A percentile compares a stretch with the other conserved stretches of the same genome.
These are phyloP conservation scores for Centrocercus urophasianus DNA, from an alignment of 2,113 vertebrate species.

Conservation along the genomic window DNA sequence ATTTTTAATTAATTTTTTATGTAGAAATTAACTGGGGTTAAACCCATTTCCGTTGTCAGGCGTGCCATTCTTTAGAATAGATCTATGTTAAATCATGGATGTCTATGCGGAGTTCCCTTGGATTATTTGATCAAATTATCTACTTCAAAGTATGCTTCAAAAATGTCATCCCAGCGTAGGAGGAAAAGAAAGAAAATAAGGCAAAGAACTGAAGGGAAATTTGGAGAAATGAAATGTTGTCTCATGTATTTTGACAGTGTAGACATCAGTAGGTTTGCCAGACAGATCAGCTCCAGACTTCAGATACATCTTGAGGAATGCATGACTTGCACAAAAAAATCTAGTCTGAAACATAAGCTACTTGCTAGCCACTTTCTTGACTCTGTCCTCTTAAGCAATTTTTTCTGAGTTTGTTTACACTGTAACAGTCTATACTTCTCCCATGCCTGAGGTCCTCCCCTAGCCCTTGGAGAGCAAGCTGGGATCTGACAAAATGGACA, in stretches of 20 bases:
- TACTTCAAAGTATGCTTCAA: constrained; percentile 66
- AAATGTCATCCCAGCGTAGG: constrained; percentile 72
- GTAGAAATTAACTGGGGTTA: constrained; percentile 34
- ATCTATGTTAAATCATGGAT: constrained; percentile 43
- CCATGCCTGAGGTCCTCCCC: background rate
- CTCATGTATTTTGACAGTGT: constrained; percentile 70
- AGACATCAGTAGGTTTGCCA: constrained; percentile 74
- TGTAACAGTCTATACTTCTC: background rate
- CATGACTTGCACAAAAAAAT: background rate
- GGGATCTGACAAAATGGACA: background rate
- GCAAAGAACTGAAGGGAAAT: constrained; percentile 75
- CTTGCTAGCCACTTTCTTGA: background rate
- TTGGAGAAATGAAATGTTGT: constrained; percentile 72
- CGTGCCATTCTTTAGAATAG: constrained; percentile 36
- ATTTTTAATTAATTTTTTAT: background rate
- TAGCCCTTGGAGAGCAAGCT: background rate
- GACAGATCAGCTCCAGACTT: constrained; percentile 58
- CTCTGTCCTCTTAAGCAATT: background rate
- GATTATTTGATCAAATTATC: constrained; percentile 71
- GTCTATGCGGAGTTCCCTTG: constrained; percentile 56
- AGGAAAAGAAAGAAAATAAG: constrained; percentile 71
- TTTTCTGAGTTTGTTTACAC: background rate
- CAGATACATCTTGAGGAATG: background rate
- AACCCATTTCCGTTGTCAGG: constrained; percentile 12
- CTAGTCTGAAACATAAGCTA: constrained; percentile 8